Evolutionary conservation across 2,888 invertebrate genomes (phyloP).

Genomic region (Agrenia bidenticulata): DNA sequence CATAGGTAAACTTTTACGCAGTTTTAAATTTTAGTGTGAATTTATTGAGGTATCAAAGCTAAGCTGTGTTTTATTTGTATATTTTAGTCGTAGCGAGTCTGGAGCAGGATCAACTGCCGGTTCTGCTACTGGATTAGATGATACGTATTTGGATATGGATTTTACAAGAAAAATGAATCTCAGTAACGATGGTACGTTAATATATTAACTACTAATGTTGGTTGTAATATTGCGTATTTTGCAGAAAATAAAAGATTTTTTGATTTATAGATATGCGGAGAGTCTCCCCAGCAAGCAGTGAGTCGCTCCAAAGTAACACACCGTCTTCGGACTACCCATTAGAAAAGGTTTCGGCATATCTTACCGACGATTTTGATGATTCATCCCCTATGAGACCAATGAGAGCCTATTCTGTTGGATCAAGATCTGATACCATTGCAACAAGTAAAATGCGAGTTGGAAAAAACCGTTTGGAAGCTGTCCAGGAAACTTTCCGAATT

Average conservation of each 20-base stretch:
- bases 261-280: slow-evolving; percentile 40
- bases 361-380: slow-evolving; percentile 63
- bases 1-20: slow-evolving; percentile 44
- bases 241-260: neutral
- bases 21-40: no score
- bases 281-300: slow-evolving; percentile 68
- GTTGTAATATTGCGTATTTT: neutral
- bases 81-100: slow-evolving; percentile 45
- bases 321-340: slow-evolving; percentile 81
- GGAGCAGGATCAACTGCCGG: slow-evolving; percentile 48
- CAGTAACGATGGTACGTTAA: slow-evolving; percentile 48
- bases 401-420: slow-evolving; percentile 82
- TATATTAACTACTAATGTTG: neutral
- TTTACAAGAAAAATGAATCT: slow-evolving; percentile 50
- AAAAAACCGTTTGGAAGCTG: slow-evolving; percentile 49
- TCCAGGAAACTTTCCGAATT: slow-evolving; percentile 59
- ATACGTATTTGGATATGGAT: slow-evolving; percentile 52
- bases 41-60: no score
- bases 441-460: slow-evolving; percentile 40
- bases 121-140: slow-evolving; percentile 49
- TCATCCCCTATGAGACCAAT: slow-evolving; percentile 63
- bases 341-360: slow-evolving; percentile 76
- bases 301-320: slow-evolving; percentile 75
- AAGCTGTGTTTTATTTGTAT: no score
- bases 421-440: slow-evolving; percentile 64